Percentiles rank a stretch among this genome's conserved stretches.
These are phyloP conservation scores for Chroicocephalus ridibundus DNA, from an alignment of 2,113 vertebrate species.

Conservation along the genomic window DNA sequence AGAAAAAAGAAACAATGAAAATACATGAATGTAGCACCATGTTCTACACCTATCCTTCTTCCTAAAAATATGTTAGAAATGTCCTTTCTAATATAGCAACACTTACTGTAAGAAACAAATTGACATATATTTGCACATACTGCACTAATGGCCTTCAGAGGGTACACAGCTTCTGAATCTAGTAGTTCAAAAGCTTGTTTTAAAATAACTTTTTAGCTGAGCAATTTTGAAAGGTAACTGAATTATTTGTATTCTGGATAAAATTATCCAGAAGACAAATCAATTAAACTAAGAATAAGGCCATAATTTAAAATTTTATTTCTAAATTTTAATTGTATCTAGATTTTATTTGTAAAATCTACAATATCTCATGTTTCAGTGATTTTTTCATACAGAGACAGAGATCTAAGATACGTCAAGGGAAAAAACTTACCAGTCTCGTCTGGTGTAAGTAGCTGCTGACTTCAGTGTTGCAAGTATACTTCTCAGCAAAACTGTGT, in stretches of 20 bases:
- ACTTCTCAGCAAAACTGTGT: not conserved
- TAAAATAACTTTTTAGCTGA: not conserved
- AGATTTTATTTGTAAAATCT: not conserved
- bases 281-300: not conserved
- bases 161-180: not conserved
- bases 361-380: not conserved
- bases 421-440: not conserved
- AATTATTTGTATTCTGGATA: not conserved
- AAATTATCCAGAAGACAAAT: not conserved
- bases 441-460: not conserved
- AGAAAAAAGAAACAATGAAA: not conserved
- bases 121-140: not conserved
- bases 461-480: not conserved
- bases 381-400: not conserved
- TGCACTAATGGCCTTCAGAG: not conserved
- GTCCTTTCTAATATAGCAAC: not conserved
- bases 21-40: not conserved
- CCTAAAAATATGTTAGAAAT: not conserved
- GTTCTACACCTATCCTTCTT: not conserved
- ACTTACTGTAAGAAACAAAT: not conserved
- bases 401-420: not conserved
- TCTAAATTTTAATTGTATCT: not conserved
- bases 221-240: not conserved
- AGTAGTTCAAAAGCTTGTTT: not conserved
- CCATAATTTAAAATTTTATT: not conserved